These are phyloP conservation scores for Ambastaia sidthimunki DNA, from an alignment of 2,797 vertebrate species.

Conservation along the genomic window DNA sequence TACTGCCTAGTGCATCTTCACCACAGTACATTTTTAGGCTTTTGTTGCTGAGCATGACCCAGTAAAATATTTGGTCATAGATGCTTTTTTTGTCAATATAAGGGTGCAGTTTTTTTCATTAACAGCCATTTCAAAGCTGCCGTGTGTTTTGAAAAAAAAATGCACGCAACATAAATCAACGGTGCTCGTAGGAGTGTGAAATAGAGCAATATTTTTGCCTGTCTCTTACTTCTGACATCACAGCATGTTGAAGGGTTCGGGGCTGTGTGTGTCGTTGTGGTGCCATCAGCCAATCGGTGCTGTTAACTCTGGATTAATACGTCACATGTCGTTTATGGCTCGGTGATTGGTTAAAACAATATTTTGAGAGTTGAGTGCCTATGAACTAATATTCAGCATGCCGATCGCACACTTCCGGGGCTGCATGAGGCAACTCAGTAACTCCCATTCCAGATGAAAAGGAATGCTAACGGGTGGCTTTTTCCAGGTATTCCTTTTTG, in stretches of 20 bases:
- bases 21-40: neutral
- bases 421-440: neutral
- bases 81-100: too few relatives aligned
- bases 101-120: neutral
- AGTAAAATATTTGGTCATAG: neutral
- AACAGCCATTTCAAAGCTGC: neutral
- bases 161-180: neutral
- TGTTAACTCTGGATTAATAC: neutral
- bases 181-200: neutral
- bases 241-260: too few relatives aligned
- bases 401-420: neutral
- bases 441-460: neutral
- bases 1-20: neutral
- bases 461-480: neutral
- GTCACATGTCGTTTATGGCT: neutral
- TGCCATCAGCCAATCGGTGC: too few relatives aligned
- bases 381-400: neutral
- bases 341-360: neutral
- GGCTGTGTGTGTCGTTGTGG: too few relatives aligned
- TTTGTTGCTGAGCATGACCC: neutral
- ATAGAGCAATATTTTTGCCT: neutral
- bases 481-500: neutral
- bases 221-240: neutral
- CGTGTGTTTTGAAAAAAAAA: too few relatives aligned
- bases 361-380: too few relatives aligned